phyloP scores from a whole-genome alignment of 2,797 vertebrate species.

The Pipistrellus kuhlii region DNA sequence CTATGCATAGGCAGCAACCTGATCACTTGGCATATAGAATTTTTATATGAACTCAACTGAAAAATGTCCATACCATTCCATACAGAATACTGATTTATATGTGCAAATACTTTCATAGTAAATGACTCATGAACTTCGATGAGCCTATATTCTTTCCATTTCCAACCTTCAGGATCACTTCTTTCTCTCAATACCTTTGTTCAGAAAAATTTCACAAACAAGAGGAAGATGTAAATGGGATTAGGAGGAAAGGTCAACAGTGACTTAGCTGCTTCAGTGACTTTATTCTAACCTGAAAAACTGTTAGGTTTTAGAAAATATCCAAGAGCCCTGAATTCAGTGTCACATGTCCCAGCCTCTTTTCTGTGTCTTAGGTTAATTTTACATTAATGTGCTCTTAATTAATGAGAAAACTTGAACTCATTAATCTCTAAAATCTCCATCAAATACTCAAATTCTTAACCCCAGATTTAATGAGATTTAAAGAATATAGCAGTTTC shows the following conservation, averaged over 20 bases:
- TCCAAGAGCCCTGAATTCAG: not conserved
- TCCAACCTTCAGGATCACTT: not conserved
- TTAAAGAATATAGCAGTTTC: not conserved
- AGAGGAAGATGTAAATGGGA: not conserved
- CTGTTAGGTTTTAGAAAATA: not conserved
- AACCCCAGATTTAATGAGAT: not conserved
- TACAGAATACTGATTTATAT: not conserved
- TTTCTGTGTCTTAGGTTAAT: not conserved
- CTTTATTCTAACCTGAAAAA: not conserved
- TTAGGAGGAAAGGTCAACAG: not conserved
- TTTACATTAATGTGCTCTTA: not conserved
- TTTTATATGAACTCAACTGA: not conserved
- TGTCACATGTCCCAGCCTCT: not conserved
- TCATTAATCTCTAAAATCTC: not conserved
- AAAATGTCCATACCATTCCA: not conserved
- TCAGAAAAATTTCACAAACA: not conserved
- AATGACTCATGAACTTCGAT: not conserved
- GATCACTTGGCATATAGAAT: not conserved
- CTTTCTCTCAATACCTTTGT: not conserved
- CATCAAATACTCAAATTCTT: not conserved
- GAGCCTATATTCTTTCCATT: not conserved
- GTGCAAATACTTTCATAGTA: not conserved
- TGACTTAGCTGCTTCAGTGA: not conserved
- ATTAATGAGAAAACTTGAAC: constrained; percentile 43
- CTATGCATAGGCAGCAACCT: not conserved